phyloP scores from a whole-genome alignment of 2,888 invertebrate genomes.

The Alcis repandata region DNA sequence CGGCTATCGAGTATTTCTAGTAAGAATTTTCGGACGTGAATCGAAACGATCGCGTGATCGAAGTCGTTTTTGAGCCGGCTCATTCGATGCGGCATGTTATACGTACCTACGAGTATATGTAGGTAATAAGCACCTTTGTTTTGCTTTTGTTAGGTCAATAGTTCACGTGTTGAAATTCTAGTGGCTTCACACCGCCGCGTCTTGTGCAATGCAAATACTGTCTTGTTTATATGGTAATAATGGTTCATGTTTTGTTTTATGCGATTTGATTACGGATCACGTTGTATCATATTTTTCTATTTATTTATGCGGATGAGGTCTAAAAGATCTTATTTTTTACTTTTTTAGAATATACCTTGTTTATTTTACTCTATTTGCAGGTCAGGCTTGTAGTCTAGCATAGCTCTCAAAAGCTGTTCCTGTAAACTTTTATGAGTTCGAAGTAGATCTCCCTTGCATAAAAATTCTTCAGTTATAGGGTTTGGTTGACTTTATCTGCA shows the following conservation, averaged over 20 bases:
- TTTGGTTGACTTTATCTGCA: too few species aligned
- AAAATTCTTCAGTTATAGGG: too few species aligned
- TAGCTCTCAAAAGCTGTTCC: too few species aligned
- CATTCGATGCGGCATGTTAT: slow-evolving; percentile 64
- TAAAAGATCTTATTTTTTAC: too few species aligned
- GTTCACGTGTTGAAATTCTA: slow-evolving; percentile 49
- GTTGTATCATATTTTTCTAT: not conserved
- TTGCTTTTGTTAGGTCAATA: slow-evolving; percentile 55
- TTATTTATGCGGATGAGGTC: not conserved
- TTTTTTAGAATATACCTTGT: too few species aligned
- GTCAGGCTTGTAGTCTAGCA: too few species aligned
- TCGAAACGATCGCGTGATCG: slow-evolving; percentile 72
- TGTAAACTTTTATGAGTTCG: too few species aligned
- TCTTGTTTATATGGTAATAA: slow-evolving; percentile 9
- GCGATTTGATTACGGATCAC: not conserved
- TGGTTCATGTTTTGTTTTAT: not conserved
- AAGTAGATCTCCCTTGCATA: too few species aligned
- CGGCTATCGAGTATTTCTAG: slow-evolving; percentile 42
- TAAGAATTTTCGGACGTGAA: slow-evolving; percentile 58
- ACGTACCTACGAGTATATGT: slow-evolving; percentile 45
- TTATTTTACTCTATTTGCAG: too few species aligned
- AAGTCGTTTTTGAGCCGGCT: slow-evolving; percentile 66
- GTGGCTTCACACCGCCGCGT: slow-evolving; percentile 40
- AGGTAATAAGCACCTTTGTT: slow-evolving; percentile 64
- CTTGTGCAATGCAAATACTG: slow-evolving; percentile 30